Base-by-base conservation (phyloP, 2,797 vertebrate genomes). In the Huso huso region DNA sequence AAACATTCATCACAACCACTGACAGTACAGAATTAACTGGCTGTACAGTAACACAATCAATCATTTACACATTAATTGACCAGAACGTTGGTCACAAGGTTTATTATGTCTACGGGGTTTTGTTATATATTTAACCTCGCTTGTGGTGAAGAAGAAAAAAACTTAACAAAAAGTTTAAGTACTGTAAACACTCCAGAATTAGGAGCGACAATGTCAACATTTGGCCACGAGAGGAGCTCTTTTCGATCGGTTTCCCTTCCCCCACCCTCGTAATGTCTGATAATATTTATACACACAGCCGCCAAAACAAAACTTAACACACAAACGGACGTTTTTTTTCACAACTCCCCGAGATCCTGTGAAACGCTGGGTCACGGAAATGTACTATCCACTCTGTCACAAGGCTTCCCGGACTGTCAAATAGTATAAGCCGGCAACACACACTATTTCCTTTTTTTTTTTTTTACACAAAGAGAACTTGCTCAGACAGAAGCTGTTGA, bases 381-480 rank as follows among this genome's bases (percentile, higher is more conserved):
- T 4, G 57, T 50, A 58, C 69, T 64, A 66, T 69, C 37, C 23
- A 6, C 55, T 10, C 12, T 58, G 12, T 11, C 55, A 58, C 55
- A 37, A 37, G 37, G 37, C 37, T 37, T 37, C 37, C 37, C 37
- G 37, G 37, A 37, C 48, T 61, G 13, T 60, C 51, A 62, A 6
- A 50, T 5, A 37, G 37, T 37, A 37, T 13, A 8, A 49, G 63
- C 71, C 73, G 73, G 73, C 69, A 62, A 60, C 13, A 50, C 60
- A 58, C 55, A 37, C 37, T 37, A 37, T 37, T 37, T 18, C 18
- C 18, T 18, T 37, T 37, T 37, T 37, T 37, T 37, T 37, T 5
- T 4, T 37, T 37, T 37, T 58, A 88, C 87, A 91, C 89, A 91
- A 91, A 91, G 89, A 82, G 83, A 90, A 88, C 84, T 88, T 83